phyloP scores from a whole-genome alignment of 2,888 invertebrate genomes.

The Cabera pusaria region DNA sequence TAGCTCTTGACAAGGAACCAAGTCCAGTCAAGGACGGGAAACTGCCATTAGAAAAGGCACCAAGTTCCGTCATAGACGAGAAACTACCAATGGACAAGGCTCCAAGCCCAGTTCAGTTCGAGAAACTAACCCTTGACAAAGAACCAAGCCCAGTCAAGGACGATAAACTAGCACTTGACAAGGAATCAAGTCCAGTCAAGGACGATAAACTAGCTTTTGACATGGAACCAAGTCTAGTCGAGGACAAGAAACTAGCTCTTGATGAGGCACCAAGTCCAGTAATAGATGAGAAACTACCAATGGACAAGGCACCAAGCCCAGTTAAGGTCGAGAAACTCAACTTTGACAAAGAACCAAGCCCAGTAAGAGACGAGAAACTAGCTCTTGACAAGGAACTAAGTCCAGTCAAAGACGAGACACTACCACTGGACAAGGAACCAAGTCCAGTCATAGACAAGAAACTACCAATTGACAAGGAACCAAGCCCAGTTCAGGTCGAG shows the following conservation, averaged over 20 bases:
- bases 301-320: slow-evolving; percentile 18
- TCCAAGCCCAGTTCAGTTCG: not conserved
- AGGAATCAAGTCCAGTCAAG: slow-evolving; percentile 2
- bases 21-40: not conserved
- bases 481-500: too few species aligned
- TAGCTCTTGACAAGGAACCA: not conserved
- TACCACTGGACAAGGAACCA: too few species aligned
- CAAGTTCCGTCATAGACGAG: too few species aligned
- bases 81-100: not conserved
- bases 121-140: too few species aligned
- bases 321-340: not conserved
- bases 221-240: not conserved
- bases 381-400: too few species aligned
- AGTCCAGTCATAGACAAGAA: too few species aligned
- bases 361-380: too few species aligned
- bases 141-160: too few species aligned
- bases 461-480: too few species aligned
- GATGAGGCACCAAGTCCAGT: slow-evolving; percentile 22
- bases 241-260: not conserved
- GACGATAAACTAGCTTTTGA: not conserved
- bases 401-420: too few species aligned
- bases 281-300: slow-evolving; percentile 8
- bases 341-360: too few species aligned
- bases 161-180: too few species aligned
- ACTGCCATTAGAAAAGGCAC: not conserved